Conservation (phyloP, 2,113 vertebrate genomes). For the Macquaria australasica region DNA sequence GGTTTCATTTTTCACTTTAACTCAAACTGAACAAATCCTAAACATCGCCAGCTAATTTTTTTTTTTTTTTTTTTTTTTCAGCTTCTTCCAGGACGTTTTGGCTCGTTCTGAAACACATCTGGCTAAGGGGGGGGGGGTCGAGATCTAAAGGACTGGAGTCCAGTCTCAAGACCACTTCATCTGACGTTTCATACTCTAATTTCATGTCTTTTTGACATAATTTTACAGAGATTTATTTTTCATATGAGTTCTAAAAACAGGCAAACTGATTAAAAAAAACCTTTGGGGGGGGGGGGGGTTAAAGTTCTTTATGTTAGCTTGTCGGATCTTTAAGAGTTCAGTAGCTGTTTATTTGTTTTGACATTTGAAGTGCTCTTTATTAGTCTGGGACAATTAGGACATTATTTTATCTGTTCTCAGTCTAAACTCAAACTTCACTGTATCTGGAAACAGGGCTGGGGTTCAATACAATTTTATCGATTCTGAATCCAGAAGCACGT, state of each 20-base stretch:
- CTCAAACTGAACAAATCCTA: not conserved
- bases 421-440: not conserved
- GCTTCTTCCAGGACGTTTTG: constrained; percentile 6
- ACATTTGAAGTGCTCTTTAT: not conserved
- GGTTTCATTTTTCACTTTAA: not conserved
- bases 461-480: not conserved
- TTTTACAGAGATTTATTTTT: not conserved
- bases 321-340: no score
- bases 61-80: not conserved
- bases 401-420: not conserved
- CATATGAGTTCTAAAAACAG: not conserved
- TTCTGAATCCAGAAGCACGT: not conserved
- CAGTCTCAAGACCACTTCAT: not conserved
- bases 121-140: not conserved
- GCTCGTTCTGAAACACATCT: not conserved
- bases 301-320: no score
- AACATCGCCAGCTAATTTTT: not conserved
- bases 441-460: not conserved
- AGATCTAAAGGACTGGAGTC: not conserved
- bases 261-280: not conserved
- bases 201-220: no score
- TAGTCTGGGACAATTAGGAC: not conserved
- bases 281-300: not conserved
- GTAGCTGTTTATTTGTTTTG: no score
- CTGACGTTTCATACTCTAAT: not conserved